Percentiles rank a stretch among this genome's conserved stretches.
Conservation (phyloP, 2,113 vertebrate species). For the Sinocyclocheilus maitianheensis region DNA sequence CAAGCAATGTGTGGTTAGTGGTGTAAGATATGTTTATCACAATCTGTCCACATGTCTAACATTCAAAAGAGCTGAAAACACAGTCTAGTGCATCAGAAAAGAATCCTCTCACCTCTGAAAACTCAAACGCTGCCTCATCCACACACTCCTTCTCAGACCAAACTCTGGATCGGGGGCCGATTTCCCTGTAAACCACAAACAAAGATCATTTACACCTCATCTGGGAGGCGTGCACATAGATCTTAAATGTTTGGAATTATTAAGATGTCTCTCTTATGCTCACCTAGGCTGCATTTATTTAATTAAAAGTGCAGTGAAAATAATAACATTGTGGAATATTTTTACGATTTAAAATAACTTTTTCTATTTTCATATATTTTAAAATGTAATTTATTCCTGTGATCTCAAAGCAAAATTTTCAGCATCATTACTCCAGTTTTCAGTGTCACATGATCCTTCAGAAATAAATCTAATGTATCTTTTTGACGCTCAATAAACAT, state of each 20-base stretch:
- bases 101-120: slow-evolving; percentile 84
- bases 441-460: too few relatives aligned
- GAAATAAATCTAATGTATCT: too few relatives aligned
- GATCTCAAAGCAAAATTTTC: too few relatives aligned
- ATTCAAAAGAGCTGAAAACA: not conserved
- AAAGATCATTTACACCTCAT: not conserved
- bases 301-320: not conserved
- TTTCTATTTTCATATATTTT: too few relatives aligned
- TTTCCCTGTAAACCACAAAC: slow-evolving; percentile 77
- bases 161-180: slow-evolving; percentile 89
- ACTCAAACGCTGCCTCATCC: slow-evolving; percentile 90
- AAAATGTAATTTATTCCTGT: too few relatives aligned
- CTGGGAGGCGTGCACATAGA: not conserved
- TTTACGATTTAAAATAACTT: too few relatives aligned
- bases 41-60: not conserved
- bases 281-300: not conserved
- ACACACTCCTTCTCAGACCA: slow-evolving; percentile 96
- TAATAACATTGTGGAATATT: too few relatives aligned
- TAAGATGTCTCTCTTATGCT: not conserved
- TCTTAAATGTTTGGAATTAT: not conserved
- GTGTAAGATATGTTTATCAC: not conserved
- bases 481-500: too few relatives aligned
- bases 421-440: too few relatives aligned
- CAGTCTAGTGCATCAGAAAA: not conserved
- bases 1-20: not conserved